Conservation (phyloP, 2,113 vertebrate genomes). For the Peucedramus taeniatus region DNA sequence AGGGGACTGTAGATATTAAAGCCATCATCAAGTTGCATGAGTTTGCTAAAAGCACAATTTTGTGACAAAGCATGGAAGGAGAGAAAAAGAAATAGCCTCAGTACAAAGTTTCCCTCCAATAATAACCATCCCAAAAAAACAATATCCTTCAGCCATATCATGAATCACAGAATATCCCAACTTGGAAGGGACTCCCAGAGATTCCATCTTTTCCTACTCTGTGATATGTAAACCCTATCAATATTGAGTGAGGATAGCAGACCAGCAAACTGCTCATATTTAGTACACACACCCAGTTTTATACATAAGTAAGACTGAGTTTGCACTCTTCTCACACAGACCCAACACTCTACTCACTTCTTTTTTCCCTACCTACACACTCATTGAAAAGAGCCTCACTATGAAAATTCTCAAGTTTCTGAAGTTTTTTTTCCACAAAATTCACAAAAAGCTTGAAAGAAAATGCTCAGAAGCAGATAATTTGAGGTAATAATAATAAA, state of each 20-base stretch:
- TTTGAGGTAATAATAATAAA: neutral
- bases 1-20: neutral
- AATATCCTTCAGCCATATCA: neutral
- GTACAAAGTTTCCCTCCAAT: neutral
- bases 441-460: neutral
- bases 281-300: neutral
- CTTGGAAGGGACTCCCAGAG: accelerated
- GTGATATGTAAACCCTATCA: neutral
- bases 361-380: neutral
- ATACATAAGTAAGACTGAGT: neutral
- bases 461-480: neutral
- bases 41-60: neutral
- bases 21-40: neutral
- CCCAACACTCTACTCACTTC: neutral
- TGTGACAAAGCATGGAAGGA: neutral
- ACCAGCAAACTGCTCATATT: neutral
- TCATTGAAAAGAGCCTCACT: neutral
- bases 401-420: neutral
- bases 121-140: neutral
- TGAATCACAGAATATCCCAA: neutral
- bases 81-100: neutral
- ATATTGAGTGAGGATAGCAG: neutral
- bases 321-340: neutral
- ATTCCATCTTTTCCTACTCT: neutral
- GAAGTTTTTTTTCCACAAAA: neutral